Conservation (phyloP, 2,888 invertebrate species). For the Melitaea athalia region DNA sequence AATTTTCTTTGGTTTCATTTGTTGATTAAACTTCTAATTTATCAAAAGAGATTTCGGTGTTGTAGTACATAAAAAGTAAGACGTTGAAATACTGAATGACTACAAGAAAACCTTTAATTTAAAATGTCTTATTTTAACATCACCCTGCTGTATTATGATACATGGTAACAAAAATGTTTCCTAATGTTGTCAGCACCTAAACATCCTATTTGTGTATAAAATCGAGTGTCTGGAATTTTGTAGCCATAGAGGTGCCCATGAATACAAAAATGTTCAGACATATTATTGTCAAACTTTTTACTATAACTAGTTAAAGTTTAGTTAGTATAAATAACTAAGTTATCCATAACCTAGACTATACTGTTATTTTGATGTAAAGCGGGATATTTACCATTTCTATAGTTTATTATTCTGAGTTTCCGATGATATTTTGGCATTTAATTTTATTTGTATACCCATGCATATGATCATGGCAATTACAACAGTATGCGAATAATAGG, state of each 20-base stretch:
- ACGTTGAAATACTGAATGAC: too few relatives aligned
- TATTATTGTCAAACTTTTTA: background rate
- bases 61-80: background rate
- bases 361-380: too few relatives aligned
- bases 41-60: background rate
- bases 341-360: too few relatives aligned
- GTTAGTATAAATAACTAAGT: too few relatives aligned
- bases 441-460: too few relatives aligned
- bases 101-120: too few relatives aligned
- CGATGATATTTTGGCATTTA: too few relatives aligned
- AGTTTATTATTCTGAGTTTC: too few relatives aligned
- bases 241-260: background rate
- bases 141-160: background rate
- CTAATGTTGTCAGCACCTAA: background rate
- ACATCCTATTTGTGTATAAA: background rate
- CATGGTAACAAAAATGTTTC: background rate
- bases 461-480: too few relatives aligned
- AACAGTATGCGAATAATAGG: too few relatives aligned
- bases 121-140: background rate
- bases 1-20: background rate
- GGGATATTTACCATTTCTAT: too few relatives aligned
- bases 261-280: background rate
- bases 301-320: too few relatives aligned
- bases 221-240: background rate
- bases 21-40: constrained; percentile 1